Base-by-base conservation (phyloP, 2,888 invertebrate species). In the Idaea biselata region DNA sequence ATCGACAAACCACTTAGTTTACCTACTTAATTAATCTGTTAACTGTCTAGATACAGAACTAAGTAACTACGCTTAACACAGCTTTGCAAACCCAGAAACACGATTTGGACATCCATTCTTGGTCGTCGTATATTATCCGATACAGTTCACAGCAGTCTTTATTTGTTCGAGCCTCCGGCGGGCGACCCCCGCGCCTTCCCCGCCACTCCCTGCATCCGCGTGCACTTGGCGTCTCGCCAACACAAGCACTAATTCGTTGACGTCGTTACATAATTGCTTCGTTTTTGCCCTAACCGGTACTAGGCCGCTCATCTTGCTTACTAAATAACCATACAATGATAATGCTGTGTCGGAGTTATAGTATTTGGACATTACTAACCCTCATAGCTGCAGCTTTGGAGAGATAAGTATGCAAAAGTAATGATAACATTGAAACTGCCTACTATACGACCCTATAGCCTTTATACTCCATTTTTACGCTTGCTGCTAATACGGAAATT, bases 231-330 rank as follows among this genome's bases (percentile, higher is more conserved):
- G 63, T 55, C 58, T 55, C 67, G 88, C 91, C 91, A 90, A 76
- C 77, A 78, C 78, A 79, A 83, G 80, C 85, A 84, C 89, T 89
- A 89, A 89, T 89, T 86, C 84, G 81, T 85, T 79, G 82, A 84
- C 82, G 82, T 84, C 76, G 84, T 89, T 89, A 88, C 86, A 87
- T 89, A 89, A 90, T 90, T 87, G 85, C 86, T 81, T 77, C 83
- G 85, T 87, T 89, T 89, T 88, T 87, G 76, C 79, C 72, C 73
- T 73, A 78, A 76, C 78, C 72, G 68, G 64, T 72, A 66, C 62
- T 62, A 68, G 66, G 68, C 63, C 73, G 74, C 76, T 71, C 72
- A 68, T 71, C 69, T 70, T 68, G 63, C 65, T 68, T 64, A 63
- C 67, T 59, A 68, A 63, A 61, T 68, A 71, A 69, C 64, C 69